Conservation (phyloP, 2,888 invertebrate species). For the Salticus scenicus region DNA sequence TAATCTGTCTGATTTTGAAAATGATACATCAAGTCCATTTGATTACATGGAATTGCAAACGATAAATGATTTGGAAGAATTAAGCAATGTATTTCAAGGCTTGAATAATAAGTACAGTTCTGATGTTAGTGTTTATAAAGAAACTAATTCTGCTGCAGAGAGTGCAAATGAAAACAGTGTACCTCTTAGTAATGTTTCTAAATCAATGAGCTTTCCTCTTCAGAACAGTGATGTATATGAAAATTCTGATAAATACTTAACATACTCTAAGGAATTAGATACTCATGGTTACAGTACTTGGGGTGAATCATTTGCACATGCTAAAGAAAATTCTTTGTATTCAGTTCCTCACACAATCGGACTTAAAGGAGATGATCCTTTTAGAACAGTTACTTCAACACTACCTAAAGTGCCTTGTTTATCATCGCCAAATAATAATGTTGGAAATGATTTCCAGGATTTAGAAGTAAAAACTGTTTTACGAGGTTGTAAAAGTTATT, state of each 20-base stretch:
- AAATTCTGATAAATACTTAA: neutral
- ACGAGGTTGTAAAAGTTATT: slow-evolving; percentile 67
- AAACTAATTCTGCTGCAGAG: neutral
- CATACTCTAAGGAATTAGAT: neutral
- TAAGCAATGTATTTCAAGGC: slow-evolving; percentile 84
- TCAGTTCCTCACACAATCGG: slow-evolving; percentile 9
- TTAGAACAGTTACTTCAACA: slow-evolving; percentile 8
- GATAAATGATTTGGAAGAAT: slow-evolving; percentile 92
- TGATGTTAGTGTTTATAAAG: neutral
- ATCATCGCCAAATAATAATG: slow-evolving; percentile 16
- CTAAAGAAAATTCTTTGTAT: neutral
- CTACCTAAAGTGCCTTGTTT: slow-evolving; percentile 63
- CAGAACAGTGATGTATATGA: neutral
- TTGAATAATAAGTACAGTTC: slow-evolving; percentile 20
- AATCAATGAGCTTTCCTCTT: slow-evolving; percentile 38
- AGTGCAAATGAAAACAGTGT: neutral
- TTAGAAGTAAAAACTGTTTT: neutral
- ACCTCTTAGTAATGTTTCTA: slow-evolving; percentile 16
- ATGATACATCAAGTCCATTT: slow-evolving; percentile 93
- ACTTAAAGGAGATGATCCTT: neutral
- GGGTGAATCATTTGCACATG: neutral
- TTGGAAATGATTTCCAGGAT: neutral
- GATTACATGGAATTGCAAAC: slow-evolving; percentile 94
- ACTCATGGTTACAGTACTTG: neutral
- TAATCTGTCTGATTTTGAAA: slow-evolving; percentile 84